These are phyloP conservation scores for Gymnarchus niloticus DNA, from an alignment of 2,113 vertebrate genomes.

Conservation along the genomic window DNA sequence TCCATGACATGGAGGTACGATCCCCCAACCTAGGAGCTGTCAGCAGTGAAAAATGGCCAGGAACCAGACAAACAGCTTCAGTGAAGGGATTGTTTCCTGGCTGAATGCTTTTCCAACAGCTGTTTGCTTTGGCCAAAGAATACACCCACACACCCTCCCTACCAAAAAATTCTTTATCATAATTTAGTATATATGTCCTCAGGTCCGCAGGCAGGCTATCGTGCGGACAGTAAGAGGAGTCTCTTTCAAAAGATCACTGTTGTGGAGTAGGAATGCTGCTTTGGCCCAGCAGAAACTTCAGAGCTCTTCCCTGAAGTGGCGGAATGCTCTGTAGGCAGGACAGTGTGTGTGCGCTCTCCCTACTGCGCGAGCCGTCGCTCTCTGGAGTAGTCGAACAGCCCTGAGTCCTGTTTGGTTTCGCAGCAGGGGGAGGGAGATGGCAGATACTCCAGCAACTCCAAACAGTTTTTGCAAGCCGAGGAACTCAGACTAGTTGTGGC, in stretches of 20 bases:
- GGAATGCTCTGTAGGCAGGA: constrained; percentile 1
- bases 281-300: constrained; percentile 51
- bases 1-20: constrained; percentile 38
- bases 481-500: constrained; percentile 59
- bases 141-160: constrained; percentile 21
- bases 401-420: constrained; percentile 67
- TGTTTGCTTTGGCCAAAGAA: constrained; percentile 72
- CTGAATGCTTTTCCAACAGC: constrained; percentile 73
- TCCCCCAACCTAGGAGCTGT: constrained; percentile 53
- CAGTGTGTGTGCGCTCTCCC: constrained; percentile 37
- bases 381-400: constrained; percentile 71
- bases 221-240: constrained; percentile 65
- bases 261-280: constrained; percentile 57
- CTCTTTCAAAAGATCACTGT: constrained; percentile 60
- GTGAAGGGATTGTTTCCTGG: constrained; percentile 73
- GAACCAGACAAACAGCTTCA: constrained; percentile 72
- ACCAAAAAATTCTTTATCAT: constrained; percentile 18
- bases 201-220: constrained; percentile 62
- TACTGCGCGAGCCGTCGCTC: constrained; percentile 70
- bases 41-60: constrained; percentile 70
- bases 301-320: background rate
- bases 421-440: constrained; percentile 43
- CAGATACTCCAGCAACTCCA: constrained; percentile 47
- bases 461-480: constrained; percentile 55
- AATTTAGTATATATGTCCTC: constrained; percentile 29